Percentiles rank a stretch among this genome's conserved stretches.
These are phyloP conservation scores for Lucifuga dentata DNA, from an alignment of 2,113 vertebrate species.

Conservation along the genomic window DNA sequence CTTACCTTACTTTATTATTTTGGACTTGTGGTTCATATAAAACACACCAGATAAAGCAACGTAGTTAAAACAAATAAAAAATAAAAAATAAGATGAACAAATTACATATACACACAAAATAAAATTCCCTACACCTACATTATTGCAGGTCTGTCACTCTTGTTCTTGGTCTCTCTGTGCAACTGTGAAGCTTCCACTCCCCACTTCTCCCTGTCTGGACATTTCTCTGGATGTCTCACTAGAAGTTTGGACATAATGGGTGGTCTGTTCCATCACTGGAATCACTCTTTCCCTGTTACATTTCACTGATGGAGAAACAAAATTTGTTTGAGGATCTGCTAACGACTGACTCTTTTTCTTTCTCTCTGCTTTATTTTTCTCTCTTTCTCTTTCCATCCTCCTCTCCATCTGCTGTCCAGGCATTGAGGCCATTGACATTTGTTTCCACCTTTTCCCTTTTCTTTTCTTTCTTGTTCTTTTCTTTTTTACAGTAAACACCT, in stretches of 20 bases:
- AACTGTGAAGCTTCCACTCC: constrained; percentile 13
- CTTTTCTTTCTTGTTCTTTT: constrained; percentile 35
- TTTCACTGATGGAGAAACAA: constrained; percentile 20
- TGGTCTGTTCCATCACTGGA: constrained; percentile 42
- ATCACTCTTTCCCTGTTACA: constrained; percentile 13
- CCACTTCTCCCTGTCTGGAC: constrained; percentile 41
- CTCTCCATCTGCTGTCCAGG: constrained; percentile 68
- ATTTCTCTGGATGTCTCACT: neutral
- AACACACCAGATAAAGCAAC: too few species aligned
- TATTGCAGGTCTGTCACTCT: constrained; percentile 3
- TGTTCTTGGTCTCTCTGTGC: constrained; percentile 2
- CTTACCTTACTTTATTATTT: too few species aligned
- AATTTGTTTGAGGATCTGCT: constrained; percentile 20
- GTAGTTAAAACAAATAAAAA: too few species aligned
- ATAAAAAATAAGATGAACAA: too few species aligned
- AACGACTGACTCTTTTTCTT: neutral
- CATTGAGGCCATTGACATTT: constrained; percentile 57
- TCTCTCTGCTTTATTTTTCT: constrained; percentile 30
- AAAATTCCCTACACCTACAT: neutral
- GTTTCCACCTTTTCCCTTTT: constrained; percentile 52
- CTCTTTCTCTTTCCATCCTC: constrained; percentile 11
- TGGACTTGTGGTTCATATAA: too few species aligned
- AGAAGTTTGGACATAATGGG: too few species aligned
- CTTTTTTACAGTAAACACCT: constrained; percentile 76
- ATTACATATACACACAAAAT: constrained; percentile 8